phyloP scores from a whole-genome alignment of 2,113 vertebrate species.

The Malurus melanocephalus region DNA sequence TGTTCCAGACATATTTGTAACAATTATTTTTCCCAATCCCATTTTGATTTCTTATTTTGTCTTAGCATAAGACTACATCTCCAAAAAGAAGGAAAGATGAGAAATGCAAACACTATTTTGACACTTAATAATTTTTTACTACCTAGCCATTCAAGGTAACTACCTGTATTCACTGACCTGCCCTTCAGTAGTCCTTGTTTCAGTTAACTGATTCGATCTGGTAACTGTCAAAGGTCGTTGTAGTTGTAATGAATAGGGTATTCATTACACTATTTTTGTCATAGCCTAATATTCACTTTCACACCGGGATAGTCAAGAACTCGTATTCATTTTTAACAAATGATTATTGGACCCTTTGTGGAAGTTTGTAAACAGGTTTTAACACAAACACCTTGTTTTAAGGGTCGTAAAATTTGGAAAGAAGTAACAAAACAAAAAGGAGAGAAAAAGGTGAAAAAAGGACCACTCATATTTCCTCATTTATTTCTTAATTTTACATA shows the following conservation, averaged over 20 bases:
- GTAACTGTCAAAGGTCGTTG: not conserved
- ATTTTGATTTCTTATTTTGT: not conserved
- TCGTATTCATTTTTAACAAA: not conserved
- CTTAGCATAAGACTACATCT: not conserved
- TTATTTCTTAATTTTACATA: not conserved
- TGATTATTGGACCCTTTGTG: not conserved
- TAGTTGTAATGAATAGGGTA: not conserved
- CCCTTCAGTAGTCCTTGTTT: not conserved
- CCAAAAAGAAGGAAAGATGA: not conserved
- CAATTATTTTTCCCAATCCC: not conserved
- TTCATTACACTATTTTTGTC: not conserved
- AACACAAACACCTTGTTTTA: accelerated
- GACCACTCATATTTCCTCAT: not conserved
- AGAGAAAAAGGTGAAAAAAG: not conserved
- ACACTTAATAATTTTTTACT: not conserved
- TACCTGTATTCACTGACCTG: not conserved
- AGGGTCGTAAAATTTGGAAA: not conserved
- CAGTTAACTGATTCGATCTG: not conserved
- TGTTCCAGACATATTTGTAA: not conserved
- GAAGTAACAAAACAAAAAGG: not conserved
- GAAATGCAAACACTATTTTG: not conserved
- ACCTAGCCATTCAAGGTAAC: not conserved
- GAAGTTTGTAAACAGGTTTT: not conserved
- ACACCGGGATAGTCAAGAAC: not conserved
- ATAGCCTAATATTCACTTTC: not conserved